These are phyloP conservation scores for Cheilosia grossa DNA, from an alignment of 2,888 invertebrate species.

Conservation along the genomic window DNA sequence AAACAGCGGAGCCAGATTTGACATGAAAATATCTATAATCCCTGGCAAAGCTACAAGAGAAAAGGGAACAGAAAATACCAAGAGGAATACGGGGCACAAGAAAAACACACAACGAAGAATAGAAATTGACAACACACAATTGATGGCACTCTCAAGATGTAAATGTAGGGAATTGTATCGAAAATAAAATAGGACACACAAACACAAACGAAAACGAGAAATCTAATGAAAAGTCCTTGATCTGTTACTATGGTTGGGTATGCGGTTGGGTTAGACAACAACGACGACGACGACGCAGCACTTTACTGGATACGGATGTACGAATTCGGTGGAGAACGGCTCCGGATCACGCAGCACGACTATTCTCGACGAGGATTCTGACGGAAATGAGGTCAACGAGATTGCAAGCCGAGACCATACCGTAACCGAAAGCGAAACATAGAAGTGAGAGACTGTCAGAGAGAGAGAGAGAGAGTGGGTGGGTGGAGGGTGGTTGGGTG, in stretches of 20 bases:
- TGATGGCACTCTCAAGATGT: conserved; percentile 39
- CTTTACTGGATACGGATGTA: conserved; percentile 11
- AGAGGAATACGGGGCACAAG: conserved; percentile 8
- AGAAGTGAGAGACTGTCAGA: conserved; percentile 30
- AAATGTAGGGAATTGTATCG: conserved; percentile 23
- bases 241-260: conserved; percentile 48
- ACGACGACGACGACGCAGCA: conserved; percentile 12
- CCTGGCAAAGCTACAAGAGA: conserved; percentile 21
- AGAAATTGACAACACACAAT: conserved; percentile 42
- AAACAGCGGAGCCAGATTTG: conserved; percentile 1
- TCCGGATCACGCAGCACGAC: conserved; percentile 44
- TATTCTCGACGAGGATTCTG: conserved; percentile 61
- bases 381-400: conserved; percentile 74
- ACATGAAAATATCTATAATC: conserved; percentile 40
- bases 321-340: conserved; percentile 27
- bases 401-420: conserved; percentile 59
- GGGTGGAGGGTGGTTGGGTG: conserved; percentile 26
- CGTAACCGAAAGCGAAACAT: conserved; percentile 57
- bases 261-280: conserved; percentile 28
- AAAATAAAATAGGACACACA: conserved; percentile 54
- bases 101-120: neutral
- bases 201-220: conserved; percentile 33
- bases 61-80: conserved; percentile 19
- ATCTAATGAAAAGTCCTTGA: conserved; percentile 64
- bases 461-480: neutral